These are phyloP conservation scores for Mactra quadrangularis DNA, from an alignment of 1,140 invertebrate species.

Conservation along the genomic window DNA sequence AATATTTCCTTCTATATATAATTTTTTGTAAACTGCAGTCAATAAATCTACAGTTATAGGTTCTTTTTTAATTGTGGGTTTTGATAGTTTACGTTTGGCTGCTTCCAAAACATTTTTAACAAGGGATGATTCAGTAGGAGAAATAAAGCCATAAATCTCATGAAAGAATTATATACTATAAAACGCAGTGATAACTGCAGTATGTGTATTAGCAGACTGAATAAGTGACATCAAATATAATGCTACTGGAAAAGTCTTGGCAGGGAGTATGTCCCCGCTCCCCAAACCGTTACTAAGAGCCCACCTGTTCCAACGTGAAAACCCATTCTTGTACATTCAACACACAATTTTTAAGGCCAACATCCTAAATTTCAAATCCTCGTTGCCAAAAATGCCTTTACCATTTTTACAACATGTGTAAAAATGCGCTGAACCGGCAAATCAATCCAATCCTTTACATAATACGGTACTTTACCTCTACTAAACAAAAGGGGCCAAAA, in stretches of 20 bases:
- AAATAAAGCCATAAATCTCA: constrained; percentile 1
- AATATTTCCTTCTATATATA: constrained; percentile 2
- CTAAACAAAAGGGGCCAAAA: too few species aligned
- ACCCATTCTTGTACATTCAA: neutral
- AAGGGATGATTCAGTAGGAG: constrained; percentile 9
- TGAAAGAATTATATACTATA: constrained; percentile 31
- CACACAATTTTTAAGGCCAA: too few species aligned
- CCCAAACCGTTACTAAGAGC: constrained; percentile 9
- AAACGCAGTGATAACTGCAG: constrained; percentile 1
- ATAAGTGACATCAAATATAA: constrained; percentile 25
- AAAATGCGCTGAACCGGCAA: neutral
- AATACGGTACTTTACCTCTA: too few species aligned
- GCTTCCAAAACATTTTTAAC: constrained; percentile 2
- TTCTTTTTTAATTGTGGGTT: constrained; percentile 9
- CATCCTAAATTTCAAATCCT: neutral
- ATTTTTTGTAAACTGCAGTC: neutral
- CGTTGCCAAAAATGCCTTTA: too few species aligned
- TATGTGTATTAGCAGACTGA: constrained; percentile 2
- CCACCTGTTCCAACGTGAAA: neutral
- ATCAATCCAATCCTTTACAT: too few species aligned
- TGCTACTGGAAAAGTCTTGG: constrained; percentile 2
- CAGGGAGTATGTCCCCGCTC: constrained; percentile 7
- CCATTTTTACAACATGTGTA: neutral
- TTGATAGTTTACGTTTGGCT: neutral
- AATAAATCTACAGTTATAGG: neutral